These are phyloP conservation scores for Chelonus insularis DNA, from an alignment of 1,140 invertebrate genomes.

Conservation along the genomic window DNA sequence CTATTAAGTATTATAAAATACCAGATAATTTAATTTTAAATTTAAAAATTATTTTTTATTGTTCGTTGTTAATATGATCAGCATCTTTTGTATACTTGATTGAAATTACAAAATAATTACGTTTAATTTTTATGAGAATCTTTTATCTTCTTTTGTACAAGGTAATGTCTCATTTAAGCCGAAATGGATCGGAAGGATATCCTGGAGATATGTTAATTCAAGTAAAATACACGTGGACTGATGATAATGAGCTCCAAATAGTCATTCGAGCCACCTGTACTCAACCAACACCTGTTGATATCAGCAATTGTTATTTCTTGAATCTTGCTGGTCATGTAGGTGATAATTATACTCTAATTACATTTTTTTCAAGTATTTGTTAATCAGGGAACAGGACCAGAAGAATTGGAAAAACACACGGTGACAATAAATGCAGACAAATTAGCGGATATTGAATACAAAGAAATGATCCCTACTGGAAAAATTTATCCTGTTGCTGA, in stretches of 20 bases:
- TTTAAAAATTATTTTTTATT: too few relatives aligned
- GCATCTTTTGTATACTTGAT: background rate
- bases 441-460: conserved; percentile 57
- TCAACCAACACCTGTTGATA: conserved; percentile 65
- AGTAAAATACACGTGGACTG: conserved; percentile 65
- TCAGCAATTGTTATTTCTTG: conserved; percentile 72
- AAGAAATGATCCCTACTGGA: conserved; percentile 45
- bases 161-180: conserved; percentile 59
- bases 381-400: conserved; percentile 45
- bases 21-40: too few relatives aligned
- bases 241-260: conserved; percentile 65
- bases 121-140: background rate
- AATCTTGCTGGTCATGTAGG: conserved; percentile 68
- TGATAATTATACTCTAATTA: too few relatives aligned
- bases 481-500: conserved; percentile 64
- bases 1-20: too few relatives aligned
- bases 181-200: conserved; percentile 64
- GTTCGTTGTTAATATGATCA: too few relatives aligned
- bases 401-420: conserved; percentile 62
- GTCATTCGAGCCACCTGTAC: conserved; percentile 64
- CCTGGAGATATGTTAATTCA: conserved; percentile 61
- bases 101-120: background rate
- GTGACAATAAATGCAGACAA: conserved; percentile 62
- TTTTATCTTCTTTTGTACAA: conserved; percentile 29
- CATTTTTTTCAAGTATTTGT: too few relatives aligned